Conservation (phyloP, 2,113 vertebrate species). For the Ptyas mucosa region DNA sequence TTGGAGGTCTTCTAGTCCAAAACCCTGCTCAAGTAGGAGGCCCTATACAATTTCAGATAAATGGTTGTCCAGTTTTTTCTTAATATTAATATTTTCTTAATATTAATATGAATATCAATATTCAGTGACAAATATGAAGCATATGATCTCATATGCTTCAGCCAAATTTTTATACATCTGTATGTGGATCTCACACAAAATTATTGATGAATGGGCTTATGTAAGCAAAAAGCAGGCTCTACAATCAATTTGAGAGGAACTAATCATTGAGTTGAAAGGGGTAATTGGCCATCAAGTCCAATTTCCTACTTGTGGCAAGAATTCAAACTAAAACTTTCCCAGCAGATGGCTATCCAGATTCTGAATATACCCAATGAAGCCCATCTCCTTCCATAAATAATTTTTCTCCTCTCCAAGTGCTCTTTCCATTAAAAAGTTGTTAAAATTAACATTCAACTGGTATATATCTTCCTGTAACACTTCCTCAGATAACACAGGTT, state of each 20-base stretch:
- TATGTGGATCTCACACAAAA: background rate
- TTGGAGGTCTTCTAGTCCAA: no score
- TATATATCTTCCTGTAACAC: background rate
- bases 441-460: background rate
- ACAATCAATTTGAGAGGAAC: background rate
- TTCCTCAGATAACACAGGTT: background rate
- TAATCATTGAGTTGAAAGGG: background rate
- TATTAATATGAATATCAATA: no score
- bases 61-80: no score
- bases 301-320: background rate
- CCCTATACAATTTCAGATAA: no score
- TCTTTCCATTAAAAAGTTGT: background rate
- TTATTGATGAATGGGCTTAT: background rate
- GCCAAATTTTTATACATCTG: background rate
- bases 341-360: background rate
- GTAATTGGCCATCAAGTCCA: background rate
- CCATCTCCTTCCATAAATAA: background rate
- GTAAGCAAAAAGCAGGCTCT: background rate
- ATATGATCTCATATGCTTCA: background rate
- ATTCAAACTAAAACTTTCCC: background rate
- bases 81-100: no score
- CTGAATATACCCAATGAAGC: background rate
- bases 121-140: no score
- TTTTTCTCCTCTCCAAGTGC: background rate
- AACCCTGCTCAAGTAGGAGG: no score